Percentiles rank a stretch among this genome's conserved stretches.
Evolutionary conservation across 2,888 invertebrate genomes (phyloP).

Genomic region (Suillia variegata): DNA sequence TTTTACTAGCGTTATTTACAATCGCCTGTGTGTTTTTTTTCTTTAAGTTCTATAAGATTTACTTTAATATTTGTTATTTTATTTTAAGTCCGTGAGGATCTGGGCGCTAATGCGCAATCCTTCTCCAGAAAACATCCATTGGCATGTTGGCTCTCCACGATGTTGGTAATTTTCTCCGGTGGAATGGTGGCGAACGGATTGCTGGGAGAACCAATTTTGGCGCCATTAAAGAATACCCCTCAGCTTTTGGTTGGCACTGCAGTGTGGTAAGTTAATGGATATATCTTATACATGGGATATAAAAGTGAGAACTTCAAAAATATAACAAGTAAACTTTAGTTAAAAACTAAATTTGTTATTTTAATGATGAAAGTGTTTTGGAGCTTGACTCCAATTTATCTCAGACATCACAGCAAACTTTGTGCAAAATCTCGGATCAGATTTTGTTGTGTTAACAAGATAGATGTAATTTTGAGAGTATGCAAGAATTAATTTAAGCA

Average conservation of each 20-base stretch:
- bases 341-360: neutral
- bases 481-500: no score
- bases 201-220: conserved; percentile 91
- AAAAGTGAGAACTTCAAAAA: neutral
- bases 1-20: no score
- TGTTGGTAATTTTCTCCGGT: conserved; percentile 97
- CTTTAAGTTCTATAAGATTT: no score
- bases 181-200: conserved; percentile 95
- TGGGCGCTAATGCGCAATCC: conserved; percentile 84
- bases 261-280: conserved; percentile 77
- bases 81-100: conserved; percentile 92
- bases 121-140: conserved; percentile 97
- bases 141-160: conserved; percentile 96
- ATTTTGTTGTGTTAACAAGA: no score
- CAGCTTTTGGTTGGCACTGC: conserved; percentile 89
- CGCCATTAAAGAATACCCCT: conserved; percentile 93
- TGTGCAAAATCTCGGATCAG: no score
- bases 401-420: no score
- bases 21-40: no score
- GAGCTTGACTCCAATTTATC: no score
- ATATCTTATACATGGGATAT: no score
- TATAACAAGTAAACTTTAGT: no score
- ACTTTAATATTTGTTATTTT: no score
- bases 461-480: no score
- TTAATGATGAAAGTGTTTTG: neutral